Conservation (phyloP, 2,797 vertebrate genomes). For the Molothrus ater region DNA sequence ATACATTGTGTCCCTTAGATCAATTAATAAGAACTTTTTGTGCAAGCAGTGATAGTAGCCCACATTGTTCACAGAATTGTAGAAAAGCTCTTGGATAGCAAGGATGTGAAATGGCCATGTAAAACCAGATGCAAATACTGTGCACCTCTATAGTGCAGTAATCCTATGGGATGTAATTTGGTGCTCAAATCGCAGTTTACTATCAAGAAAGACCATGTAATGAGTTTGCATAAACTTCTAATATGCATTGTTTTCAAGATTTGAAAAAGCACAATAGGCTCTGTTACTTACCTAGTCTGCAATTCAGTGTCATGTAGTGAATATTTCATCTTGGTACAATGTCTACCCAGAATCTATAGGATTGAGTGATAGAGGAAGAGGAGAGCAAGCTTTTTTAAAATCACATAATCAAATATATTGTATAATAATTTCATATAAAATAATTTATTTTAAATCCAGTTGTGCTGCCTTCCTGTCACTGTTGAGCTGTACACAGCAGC, state of each 20-base stretch:
- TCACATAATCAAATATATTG: not conserved
- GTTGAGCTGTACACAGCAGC: not conserved
- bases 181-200: not conserved
- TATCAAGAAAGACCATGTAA: not conserved
- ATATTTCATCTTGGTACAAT: not conserved
- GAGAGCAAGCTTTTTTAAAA: not conserved
- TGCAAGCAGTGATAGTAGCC: not conserved
- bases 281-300: not conserved
- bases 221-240: not conserved
- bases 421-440: not conserved
- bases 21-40: not conserved
- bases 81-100: not conserved
- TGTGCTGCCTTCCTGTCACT: not conserved
- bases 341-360: not conserved
- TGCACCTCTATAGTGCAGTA: not conserved
- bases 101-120: accelerated
- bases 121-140: not conserved
- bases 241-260: not conserved
- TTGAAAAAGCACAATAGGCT: accelerated
- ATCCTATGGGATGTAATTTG: not conserved
- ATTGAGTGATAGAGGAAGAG: not conserved
- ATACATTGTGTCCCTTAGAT: not conserved
- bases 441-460: not conserved
- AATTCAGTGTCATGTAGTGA: accelerated
- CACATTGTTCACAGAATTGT: accelerated